Conservation (phyloP, 2,797 vertebrate genomes). For the Rachycentron canadum region DNA sequence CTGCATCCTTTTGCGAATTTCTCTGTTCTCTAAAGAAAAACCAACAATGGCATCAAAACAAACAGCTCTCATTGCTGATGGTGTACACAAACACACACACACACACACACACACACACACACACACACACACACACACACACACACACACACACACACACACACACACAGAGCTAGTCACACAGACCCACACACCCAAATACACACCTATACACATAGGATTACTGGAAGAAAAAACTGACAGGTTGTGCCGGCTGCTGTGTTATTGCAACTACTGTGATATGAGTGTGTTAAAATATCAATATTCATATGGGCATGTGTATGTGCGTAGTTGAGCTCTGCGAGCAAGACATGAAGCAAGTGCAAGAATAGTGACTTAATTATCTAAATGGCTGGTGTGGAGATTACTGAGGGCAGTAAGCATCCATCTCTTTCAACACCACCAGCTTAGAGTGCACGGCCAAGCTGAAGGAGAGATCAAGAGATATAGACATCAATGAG, state of each 20-base stretch:
- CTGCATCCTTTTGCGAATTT: slow-evolving; percentile 62
- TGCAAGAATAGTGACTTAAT: slow-evolving; percentile 80
- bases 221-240: background rate
- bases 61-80: slow-evolving; percentile 59
- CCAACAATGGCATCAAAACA: slow-evolving; percentile 72
- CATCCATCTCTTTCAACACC: slow-evolving; percentile 79
- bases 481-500: slow-evolving; percentile 69
- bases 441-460: slow-evolving; percentile 56
- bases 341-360: slow-evolving; percentile 40
- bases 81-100: slow-evolving; percentile 13
- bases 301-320: background rate
- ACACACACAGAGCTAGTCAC: background rate
- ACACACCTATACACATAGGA: slow-evolving; percentile 1
- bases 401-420: slow-evolving; percentile 73
- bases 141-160: slow-evolving; percentile 8
- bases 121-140: background rate
- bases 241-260: background rate
- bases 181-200: background rate
- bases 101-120: background rate
- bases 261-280: slow-evolving; percentile 16
- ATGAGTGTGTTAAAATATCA: slow-evolving; percentile 1
- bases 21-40: slow-evolving; percentile 73
- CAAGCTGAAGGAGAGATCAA: slow-evolving; percentile 66
- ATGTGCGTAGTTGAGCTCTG: slow-evolving; percentile 24
- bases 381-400: slow-evolving; percentile 79